Percentiles rank a stretch among this genome's conserved stretches.
These are phyloP conservation scores for western clawed frog (Xenopus tropicalis) DNA, from an alignment of 2,113 vertebrate species.

Conservation along the genomic window UCB_Xtro_10.0 CM004444.2:101813501-101814000, in stretches of 20 bases:
- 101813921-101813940: too few relatives aligned
- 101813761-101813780: slow-evolving; percentile 17
- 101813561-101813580: slow-evolving; percentile 19
- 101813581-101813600: slow-evolving; percentile 40
- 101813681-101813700: slow-evolving; percentile 33
- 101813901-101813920: too few relatives aligned
- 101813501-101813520: slow-evolving; percentile 12
- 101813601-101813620: slow-evolving; percentile 27
- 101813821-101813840: slow-evolving; percentile 1
- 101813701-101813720: slow-evolving; percentile 12
- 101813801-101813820: slow-evolving; percentile 15
- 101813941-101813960: too few relatives aligned
- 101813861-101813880: too few relatives aligned
- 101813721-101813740: slow-evolving; percentile 33
- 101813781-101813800: slow-evolving; percentile 26
- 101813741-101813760: slow-evolving; percentile 19
- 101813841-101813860: neutral
- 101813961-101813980: too few relatives aligned
- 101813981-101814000: too few relatives aligned
- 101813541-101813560: slow-evolving; percentile 21
- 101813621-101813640: slow-evolving; percentile 25
- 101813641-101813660: slow-evolving; percentile 17
- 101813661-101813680: slow-evolving; percentile 37
- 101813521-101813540: slow-evolving; percentile 30
- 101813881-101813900: too few relatives aligned